Conservation (phyloP, 2,797 vertebrate genomes). For the Paratrypauchen microcephalus region DNA sequence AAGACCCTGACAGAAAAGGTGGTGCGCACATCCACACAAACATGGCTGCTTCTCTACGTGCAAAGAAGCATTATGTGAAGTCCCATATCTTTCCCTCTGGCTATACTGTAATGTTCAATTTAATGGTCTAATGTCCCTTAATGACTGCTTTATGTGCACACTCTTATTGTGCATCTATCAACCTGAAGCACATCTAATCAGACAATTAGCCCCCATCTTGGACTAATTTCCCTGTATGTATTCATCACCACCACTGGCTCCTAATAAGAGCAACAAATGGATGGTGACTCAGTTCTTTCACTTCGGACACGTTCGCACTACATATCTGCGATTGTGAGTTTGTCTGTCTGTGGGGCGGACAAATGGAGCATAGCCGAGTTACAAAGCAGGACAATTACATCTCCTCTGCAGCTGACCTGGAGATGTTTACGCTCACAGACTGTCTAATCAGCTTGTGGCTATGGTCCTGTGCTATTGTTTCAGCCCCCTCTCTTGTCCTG, state of each 20-base stretch:
- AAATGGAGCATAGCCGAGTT: constrained; percentile 1
- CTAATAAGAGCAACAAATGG: constrained; percentile 54
- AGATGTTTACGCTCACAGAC: constrained; percentile 15
- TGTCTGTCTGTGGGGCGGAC: constrained; percentile 9
- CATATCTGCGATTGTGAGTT: constrained; percentile 3
- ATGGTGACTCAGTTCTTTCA: constrained; percentile 28
- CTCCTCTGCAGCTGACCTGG: constrained; percentile 8
- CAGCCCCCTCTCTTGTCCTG: not conserved
- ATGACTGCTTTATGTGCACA: constrained; percentile 62
- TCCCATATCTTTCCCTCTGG: constrained; percentile 54
- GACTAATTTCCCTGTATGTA: constrained; percentile 61
- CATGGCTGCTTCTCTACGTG: constrained; percentile 27
- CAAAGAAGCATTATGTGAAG: constrained; percentile 48
- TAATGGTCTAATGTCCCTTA: constrained; percentile 67
- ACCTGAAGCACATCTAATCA: constrained; percentile 69
- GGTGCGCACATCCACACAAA: constrained; percentile 26
- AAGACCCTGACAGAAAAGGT: constrained; percentile 52
- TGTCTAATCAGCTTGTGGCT: constrained; percentile 10
- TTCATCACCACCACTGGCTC: constrained; percentile 55
- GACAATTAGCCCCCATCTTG: constrained; percentile 66
- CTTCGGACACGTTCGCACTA: not conserved
- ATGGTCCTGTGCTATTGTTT: not conserved
- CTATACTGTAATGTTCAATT: constrained; percentile 67
- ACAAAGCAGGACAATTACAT: constrained; percentile 16
- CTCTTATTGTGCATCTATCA: constrained; percentile 65